Conservation (phyloP, 2,888 invertebrate genomes). For the Panopea generosa region DNA sequence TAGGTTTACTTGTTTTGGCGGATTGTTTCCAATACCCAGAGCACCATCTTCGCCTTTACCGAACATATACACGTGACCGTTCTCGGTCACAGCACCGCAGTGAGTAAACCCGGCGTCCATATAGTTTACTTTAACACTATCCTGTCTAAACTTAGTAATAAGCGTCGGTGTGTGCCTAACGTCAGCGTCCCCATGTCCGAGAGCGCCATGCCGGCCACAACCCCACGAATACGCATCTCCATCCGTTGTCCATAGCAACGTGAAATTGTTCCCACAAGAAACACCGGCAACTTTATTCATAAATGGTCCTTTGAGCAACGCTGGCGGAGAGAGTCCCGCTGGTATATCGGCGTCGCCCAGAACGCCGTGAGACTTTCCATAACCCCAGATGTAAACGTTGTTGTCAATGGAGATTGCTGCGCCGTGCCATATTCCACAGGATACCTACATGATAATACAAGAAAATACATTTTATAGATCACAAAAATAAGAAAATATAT, state of each 20-base stretch:
- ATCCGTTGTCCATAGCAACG: conserved; percentile 68
- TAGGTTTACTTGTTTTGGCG: conserved; percentile 8
- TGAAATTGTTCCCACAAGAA: conserved; percentile 74
- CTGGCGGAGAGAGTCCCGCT: conserved; percentile 20
- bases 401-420: conserved; percentile 65
- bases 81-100: conserved; percentile 63
- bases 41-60: conserved; percentile 70
- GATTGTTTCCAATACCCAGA: conserved; percentile 58
- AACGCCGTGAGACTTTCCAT: conserved; percentile 69
- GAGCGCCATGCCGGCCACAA: conserved; percentile 70
- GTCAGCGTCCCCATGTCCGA: conserved; percentile 67
- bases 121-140: conserved; percentile 28
- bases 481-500: too few relatives aligned
- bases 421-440: conserved; percentile 77
- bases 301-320: conserved; percentile 41
- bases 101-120: conserved; percentile 73
- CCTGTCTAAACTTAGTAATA: conserved; percentile 40
- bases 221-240: conserved; percentile 73
- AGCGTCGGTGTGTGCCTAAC: conserved; percentile 52
- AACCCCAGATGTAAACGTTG: conserved; percentile 73
- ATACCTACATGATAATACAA: conserved; percentile 68
- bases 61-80: conserved; percentile 68
- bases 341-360: conserved; percentile 35
- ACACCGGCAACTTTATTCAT: conserved; percentile 60
- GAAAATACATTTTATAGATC: neutral